Percentiles rank a stretch among this genome's conserved stretches.
phyloP scores from a whole-genome alignment of 1,140 invertebrate species.

The Apolygus lucorum region DNA sequence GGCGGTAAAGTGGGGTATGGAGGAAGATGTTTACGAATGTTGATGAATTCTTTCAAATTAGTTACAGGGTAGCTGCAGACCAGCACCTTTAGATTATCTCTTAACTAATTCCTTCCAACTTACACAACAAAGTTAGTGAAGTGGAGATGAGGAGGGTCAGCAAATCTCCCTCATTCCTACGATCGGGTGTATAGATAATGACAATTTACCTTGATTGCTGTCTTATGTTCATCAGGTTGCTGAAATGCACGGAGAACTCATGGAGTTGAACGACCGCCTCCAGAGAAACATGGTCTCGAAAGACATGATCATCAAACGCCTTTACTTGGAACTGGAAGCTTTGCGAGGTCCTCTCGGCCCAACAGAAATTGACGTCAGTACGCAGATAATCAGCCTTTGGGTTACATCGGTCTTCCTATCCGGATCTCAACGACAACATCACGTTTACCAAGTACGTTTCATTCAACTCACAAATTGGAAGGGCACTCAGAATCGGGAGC shows the following conservation, averaged over 20 bases:
- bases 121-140: no score
- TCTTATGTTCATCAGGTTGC: conserved; percentile 69
- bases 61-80: no score
- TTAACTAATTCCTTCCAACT: no score
- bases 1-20: no score
- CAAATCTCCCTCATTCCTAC: no score
- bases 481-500: no score
- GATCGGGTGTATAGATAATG: no score
- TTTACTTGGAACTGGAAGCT: conserved; percentile 58
- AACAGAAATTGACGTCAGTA: conserved; percentile 37
- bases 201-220: no score
- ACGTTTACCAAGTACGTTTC: conserved; percentile 71
- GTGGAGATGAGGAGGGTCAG: no score
- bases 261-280: conserved; percentile 80
- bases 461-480: neutral
- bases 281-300: conserved; percentile 43
- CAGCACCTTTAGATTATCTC: no score
- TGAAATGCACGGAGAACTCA: conserved; percentile 91
- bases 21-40: no score
- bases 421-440: conserved; percentile 65
- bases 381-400: conserved; percentile 72
- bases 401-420: conserved; percentile 84
- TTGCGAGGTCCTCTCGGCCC: conserved; percentile 54
- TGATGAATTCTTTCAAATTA: no score
- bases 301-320: conserved; percentile 47